phyloP scores from a whole-genome alignment of 2,113 vertebrate genomes.

The Hepsetus odoe region DNA sequence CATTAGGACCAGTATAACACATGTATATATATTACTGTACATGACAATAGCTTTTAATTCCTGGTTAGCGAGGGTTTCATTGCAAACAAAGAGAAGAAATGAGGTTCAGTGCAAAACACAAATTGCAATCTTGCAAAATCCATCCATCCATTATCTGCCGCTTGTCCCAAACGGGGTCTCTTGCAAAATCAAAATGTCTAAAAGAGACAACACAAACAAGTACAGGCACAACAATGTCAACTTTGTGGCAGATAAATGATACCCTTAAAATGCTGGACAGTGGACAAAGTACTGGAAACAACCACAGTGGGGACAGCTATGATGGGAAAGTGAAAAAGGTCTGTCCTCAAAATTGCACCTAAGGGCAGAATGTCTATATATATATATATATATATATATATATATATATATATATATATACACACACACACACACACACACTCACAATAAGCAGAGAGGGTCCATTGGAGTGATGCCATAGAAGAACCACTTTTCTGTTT shows the following conservation, averaged over 20 bases:
- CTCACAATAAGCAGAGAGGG: too few relatives aligned
- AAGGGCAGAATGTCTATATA: conserved; percentile 3
- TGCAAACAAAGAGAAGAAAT: not conserved
- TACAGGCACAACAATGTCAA: conserved; percentile 10
- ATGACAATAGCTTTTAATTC: too few relatives aligned
- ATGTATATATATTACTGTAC: too few relatives aligned
- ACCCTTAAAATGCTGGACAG: conserved; percentile 16
- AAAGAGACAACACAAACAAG: conserved; percentile 22
- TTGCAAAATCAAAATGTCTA: conserved; percentile 19
- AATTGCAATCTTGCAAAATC: conserved; percentile 13
- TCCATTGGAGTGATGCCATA: not conserved
- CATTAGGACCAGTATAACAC: not conserved
- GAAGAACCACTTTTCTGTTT: too few relatives aligned
- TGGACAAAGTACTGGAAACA: conserved; percentile 25
- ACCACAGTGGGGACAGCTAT: conserved; percentile 9
- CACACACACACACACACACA: too few relatives aligned
- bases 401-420: too few relatives aligned
- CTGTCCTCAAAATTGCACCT: conserved; percentile 14
- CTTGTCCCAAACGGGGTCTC: too few relatives aligned
- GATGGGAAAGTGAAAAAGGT: conserved; percentile 13
- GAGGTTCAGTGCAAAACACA: not conserved
- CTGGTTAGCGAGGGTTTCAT: not conserved
- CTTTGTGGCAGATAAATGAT: conserved; percentile 32
- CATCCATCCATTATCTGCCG: too few relatives aligned
- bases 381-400: too few relatives aligned